Percentiles rank a stretch among this genome's conserved stretches.
Evolutionary conservation across 1,140 invertebrate species (phyloP).

Genomic region (Drosophila melanica): DNA sequence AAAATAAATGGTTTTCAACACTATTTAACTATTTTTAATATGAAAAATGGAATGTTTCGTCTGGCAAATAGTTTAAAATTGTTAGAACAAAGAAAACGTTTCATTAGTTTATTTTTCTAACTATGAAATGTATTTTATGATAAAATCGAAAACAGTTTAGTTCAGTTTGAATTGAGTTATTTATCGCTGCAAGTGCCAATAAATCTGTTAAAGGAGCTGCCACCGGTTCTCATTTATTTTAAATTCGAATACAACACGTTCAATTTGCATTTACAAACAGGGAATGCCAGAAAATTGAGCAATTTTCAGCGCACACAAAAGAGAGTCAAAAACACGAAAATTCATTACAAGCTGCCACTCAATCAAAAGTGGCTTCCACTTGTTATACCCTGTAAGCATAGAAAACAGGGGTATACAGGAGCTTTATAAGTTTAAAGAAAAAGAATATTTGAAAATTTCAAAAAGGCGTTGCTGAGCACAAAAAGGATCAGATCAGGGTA

Average conservation of each 20-base stretch:
- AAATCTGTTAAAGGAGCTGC: slow-evolving; percentile 9
- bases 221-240: slow-evolving; percentile 2
- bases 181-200: neutral
- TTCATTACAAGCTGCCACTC: slow-evolving; percentile 58
- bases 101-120: too few species aligned
- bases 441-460: too few species aligned
- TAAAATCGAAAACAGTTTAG: neutral
- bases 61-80: neutral
- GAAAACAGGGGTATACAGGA: too few species aligned
- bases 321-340: slow-evolving; percentile 36
- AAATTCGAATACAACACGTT: slow-evolving; percentile 6
- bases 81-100: neutral
- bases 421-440: too few species aligned
- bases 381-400: too few species aligned
- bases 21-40: too few species aligned
- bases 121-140: too few species aligned
- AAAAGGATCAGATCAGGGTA: too few species aligned
- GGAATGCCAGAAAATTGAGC: neutral
- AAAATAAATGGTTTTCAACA: slow-evolving; percentile 2
- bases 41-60: neutral
- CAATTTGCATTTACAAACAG: slow-evolving; percentile 37
- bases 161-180: neutral
- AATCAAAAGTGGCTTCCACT: neutral
- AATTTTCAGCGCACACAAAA: slow-evolving; percentile 25
- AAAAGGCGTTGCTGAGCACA: too few species aligned